Evolutionary conservation across 2,113 vertebrate genomes (phyloP), one percentile per base, ranked within the genome.

Genomic region (Ceyx margarethae): DNA sequence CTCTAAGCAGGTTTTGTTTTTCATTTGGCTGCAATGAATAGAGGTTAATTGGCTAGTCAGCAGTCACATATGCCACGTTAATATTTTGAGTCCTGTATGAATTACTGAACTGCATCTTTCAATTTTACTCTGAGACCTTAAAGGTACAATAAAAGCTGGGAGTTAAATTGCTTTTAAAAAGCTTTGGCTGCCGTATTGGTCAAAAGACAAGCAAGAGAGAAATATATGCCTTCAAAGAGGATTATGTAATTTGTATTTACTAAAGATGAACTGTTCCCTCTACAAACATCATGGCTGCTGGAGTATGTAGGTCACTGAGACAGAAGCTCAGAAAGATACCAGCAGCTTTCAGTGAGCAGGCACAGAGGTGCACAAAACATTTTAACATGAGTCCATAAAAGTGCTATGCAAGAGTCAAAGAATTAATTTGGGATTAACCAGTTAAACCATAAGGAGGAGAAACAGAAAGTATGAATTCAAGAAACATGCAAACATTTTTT

Each of bases 371-470:
- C 46, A 6, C 13, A 33, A 51, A 51, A 90, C 58, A 83, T 73
- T 93, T 95, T 95, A 93, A 84, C 85, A 62, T 81, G 85, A 81
- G 89, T 48, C 77, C 26, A 1, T 51, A 50, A 80, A 51, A 77
- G 26, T 2, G 25, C 93, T 93, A 94, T 10, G 3, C 89, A 96
- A 96, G 95, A 97, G 69, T 96, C 93, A 93, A 97, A 87, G 93
- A 97, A 97, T 95, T 97, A 97, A 94, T 94, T 96, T 97, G 91
- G 87, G 77, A 94, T 79, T 85, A 97, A 96, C 77, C 57, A 97
- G 92, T 84, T 87, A 66, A 96, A 95, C 80, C 71, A 43, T 85
- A 89, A 91, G 93, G 87, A 94, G 46, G 28, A 96, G 93, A 91
- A 94, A 62, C 58, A 93, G 87, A 46, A 96, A 93, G 88, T 74